A percentile compares a stretch with the other conserved stretches of the same genome.
Conservation (phyloP, 2,888 invertebrate genomes). For the Oscheius sp. region DNA sequence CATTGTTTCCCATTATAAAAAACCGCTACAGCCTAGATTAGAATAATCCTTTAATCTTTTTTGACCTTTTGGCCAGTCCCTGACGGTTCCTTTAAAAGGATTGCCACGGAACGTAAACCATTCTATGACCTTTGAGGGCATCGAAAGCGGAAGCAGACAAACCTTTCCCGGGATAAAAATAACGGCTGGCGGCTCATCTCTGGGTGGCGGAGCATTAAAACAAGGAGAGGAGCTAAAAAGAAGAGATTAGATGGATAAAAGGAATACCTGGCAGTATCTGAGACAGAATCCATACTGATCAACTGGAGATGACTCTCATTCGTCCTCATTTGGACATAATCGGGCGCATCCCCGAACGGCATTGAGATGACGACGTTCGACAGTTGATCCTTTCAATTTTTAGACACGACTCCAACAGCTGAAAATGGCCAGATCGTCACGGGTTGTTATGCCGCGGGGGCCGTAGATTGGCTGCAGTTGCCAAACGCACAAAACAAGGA, state of each 20-base stretch:
- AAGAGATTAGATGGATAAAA: background rate
- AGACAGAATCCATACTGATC: conserved; percentile 53
- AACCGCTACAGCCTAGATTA: no score
- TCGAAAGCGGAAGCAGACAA: no score
- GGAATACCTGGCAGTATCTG: conserved; percentile 45
- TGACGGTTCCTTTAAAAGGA: background rate
- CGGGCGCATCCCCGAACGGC: conserved; percentile 57
- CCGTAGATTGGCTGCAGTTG: conserved; percentile 1
- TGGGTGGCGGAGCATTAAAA: conserved; percentile 49
- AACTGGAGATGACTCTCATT: conserved; percentile 66
- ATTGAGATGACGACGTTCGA: conserved; percentile 37
- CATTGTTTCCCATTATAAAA: no score
- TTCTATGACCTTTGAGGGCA: no score
- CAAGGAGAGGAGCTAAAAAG: conserved; percentile 55
- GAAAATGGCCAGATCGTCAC: background rate
- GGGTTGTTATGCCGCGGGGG: conserved; percentile 13
- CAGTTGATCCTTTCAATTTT: conserved; percentile 8
- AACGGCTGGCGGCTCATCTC: conserved; percentile 52
- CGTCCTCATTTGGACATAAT: conserved; percentile 58
- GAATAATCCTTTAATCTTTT: no score
- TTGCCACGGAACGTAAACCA: background rate
- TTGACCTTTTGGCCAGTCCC: no score
- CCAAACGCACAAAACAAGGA: background rate
- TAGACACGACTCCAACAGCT: conserved; percentile 1
- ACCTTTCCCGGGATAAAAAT: conserved; percentile 60